Evolutionary conservation across 2,888 invertebrate species (phyloP), one percentile per base, ranked within the genome.

Genomic region (Drosophila paranaensis): DNA sequence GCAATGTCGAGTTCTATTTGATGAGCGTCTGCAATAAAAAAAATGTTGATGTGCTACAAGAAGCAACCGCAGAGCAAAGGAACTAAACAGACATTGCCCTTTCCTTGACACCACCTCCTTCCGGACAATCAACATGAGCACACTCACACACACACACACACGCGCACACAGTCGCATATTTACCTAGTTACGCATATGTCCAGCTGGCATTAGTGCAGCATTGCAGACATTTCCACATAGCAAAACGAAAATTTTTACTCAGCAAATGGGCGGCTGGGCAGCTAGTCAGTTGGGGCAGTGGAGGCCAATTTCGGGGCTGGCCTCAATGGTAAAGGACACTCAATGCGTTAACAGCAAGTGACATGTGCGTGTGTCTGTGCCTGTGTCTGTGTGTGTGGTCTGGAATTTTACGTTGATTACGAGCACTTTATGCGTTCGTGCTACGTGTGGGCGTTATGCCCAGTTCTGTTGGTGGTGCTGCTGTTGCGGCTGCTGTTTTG

Each of bases 331-430:
- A 77, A 65, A 77, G 81, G 81, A 77, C 81, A 80, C 64, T 80
- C 81, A 71, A 60, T 79, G 77, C 77, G 71, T 77, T 77, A 76
- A 80, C 77, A 51, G 77, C 77, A 58, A 63, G 63, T 80, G 71
- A 76, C 80, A 79, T 61, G 63, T 61, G 55, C 46, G 55, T 42
- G 55, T 14, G 8, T 16, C 37, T n/a, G 27, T 43, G 56, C 56
- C 43, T 42, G 30, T 33, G 74, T 53, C 54, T 61, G 61, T 61
- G 61, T 74, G 72, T 77, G 80, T 70, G 77, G 51, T 64, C 62
- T 81, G 82, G 79, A 87, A 82, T 87, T 83, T 84, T 79, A 87
- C 82, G 83, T 84, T 89, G 83, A 84, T 89, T 89, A 84, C 83
- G 76, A 89, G 89, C 85, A 89, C 82, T 83, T 83, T 83, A 87